Evolutionary conservation across 2,888 invertebrate genomes (phyloP), one percentile per base, ranked within the genome.

Genomic region (Ornithoptera priamus): DNA sequence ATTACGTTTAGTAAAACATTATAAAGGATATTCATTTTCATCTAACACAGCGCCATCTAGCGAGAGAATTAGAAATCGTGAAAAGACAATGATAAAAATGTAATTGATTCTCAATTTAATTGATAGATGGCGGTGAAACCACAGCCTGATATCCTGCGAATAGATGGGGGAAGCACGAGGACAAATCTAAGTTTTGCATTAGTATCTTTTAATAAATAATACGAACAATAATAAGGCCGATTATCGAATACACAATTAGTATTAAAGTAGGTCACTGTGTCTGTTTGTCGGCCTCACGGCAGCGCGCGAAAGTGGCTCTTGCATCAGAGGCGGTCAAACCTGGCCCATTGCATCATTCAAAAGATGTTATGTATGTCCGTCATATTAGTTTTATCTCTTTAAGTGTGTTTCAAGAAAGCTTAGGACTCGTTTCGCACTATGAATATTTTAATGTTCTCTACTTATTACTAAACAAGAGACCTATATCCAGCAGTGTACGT

Each of bases 251-350:
- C 75, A 74, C 74, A 65, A 75, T 76, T 73, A 72, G 65, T 59
- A 18, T 65, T 69, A 80, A 90, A 88, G 82, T 89, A 81, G 90
- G 91, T 91, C 89, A 90, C 81, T 84, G 81, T 85, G 85, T 83
- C 80, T 82, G 81, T 79, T 76, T 79, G 78, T 81, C 84, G 84
- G 83, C 85, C 85, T 84, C 81, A 82, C 77, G 68, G 76, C 74
- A 79, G 73, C 82, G 84, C 83, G 89, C 84, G 89, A 91, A 91
- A 90, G 90, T 87, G 80, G 84, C 82, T 87, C 87, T 91, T 91
- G 85, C 91, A 76, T 91, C 90, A 91, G 73, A 58, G 56, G 77
- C 85, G 78, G 85, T 88, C 86, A 86, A 84, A 78, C 78, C 84
- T 86, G 86, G 87, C 71, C 77, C 17, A 18, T 88, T 90, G 86